Conservation (phyloP, 2,797 vertebrate genomes). For the Neosilurus mollespiculum region DNA sequence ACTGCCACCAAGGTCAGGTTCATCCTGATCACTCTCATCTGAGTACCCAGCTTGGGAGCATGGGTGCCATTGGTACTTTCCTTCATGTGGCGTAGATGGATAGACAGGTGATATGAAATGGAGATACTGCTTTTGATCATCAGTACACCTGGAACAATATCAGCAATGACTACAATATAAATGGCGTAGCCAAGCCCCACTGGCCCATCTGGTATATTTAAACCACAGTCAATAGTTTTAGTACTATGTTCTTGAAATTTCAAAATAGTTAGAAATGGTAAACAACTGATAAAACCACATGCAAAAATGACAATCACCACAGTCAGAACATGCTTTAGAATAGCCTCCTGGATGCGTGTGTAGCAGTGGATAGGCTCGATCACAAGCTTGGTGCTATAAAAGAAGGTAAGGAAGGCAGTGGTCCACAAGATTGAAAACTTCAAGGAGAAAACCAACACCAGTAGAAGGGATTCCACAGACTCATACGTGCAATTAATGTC, state of each 20-base stretch:
- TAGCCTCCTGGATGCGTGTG: constrained; percentile 64
- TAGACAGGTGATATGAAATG: constrained; percentile 69
- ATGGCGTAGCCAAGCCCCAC: constrained; percentile 57
- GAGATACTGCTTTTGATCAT: constrained; percentile 77
- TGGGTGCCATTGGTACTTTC: constrained; percentile 70
- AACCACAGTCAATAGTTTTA: constrained; percentile 56
- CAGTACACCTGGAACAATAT: constrained; percentile 70
- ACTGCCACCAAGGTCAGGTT: constrained; percentile 64
- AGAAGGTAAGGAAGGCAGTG: constrained; percentile 73
- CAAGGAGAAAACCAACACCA: constrained; percentile 64
- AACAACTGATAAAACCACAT: constrained; percentile 59
- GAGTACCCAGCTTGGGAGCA: constrained; percentile 68
- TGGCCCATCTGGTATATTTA: constrained; percentile 48
- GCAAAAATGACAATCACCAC: constrained; percentile 64
- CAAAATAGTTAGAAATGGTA: constrained; percentile 65
- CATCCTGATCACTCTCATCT: constrained; percentile 77
- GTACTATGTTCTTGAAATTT: constrained; percentile 41
- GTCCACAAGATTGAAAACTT: constrained; percentile 76
- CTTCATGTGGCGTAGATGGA: constrained; percentile 75
- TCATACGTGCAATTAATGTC: constrained; percentile 60
- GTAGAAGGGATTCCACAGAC: constrained; percentile 52
- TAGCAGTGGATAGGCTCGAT: constrained; percentile 70
- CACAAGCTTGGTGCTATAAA: constrained; percentile 78
- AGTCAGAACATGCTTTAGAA: constrained; percentile 67
- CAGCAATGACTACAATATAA: constrained; percentile 64